phyloP scores from a whole-genome alignment of 2,888 invertebrate species.

The Limenitis camilla region DNA sequence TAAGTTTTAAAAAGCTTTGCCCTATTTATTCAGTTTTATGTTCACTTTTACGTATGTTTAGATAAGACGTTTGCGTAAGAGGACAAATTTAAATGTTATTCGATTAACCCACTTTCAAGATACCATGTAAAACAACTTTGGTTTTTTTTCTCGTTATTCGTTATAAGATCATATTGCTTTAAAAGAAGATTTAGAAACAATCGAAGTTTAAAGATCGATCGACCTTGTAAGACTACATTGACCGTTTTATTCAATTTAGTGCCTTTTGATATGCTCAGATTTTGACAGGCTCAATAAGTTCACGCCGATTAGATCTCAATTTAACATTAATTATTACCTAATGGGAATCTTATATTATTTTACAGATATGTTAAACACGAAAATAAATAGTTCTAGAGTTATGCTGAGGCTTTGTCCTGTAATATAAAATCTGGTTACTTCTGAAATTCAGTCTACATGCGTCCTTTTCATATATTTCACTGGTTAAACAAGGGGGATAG shows the following conservation, averaged over 20 bases:
- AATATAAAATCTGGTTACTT: background rate
- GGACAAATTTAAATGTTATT: conserved; percentile 1
- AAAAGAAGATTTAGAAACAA: background rate
- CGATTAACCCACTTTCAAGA: conserved; percentile 2
- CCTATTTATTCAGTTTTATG: background rate
- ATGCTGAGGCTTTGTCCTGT: conserved; percentile 2
- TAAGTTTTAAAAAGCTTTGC: conserved; percentile 10
- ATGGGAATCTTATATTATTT: too few relatives aligned
- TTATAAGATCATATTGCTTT: background rate
- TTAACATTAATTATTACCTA: background rate
- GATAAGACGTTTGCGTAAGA: background rate
- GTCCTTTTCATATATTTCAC: too few relatives aligned
- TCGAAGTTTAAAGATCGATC: background rate
- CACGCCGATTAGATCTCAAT: background rate
- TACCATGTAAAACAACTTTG: background rate
- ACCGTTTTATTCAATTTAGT: background rate
- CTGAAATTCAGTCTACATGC: too few relatives aligned
- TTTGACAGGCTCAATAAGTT: background rate
- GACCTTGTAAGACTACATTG: background rate
- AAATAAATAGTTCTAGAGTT: background rate
- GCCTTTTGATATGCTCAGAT: background rate
- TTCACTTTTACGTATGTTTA: conserved; percentile 1
- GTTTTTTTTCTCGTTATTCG: background rate
- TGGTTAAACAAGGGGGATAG: too few relatives aligned
- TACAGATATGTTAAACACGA: too few relatives aligned